Evolutionary conservation across 2,797 vertebrate genomes (phyloP).

Genomic region (Esox lucius): DNA sequence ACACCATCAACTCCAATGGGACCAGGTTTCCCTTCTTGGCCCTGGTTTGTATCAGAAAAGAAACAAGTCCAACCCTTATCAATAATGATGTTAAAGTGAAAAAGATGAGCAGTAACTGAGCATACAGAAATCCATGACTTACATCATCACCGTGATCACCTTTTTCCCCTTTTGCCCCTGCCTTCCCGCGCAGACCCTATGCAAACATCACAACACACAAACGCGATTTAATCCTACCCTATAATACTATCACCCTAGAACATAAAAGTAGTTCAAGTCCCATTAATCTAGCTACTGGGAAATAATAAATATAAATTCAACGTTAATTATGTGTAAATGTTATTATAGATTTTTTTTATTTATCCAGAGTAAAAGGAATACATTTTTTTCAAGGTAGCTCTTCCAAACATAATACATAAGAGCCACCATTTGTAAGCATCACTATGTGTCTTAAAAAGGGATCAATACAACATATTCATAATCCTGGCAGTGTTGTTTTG

Average conservation of each 20-base stretch:
- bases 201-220: slow-evolving; percentile 4
- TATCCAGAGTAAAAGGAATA: not conserved
- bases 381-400: not conserved
- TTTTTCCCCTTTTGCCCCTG: slow-evolving; percentile 81
- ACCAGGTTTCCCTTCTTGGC: slow-evolving; percentile 81
- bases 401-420: not conserved
- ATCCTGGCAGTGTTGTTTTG: not conserved
- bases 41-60: slow-evolving; percentile 60
- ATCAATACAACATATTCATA: not conserved
- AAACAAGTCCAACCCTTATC: not conserved
- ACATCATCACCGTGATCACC: slow-evolving; percentile 79
- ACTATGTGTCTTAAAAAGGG: not conserved
- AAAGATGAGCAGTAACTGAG: not conserved
- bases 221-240: not conserved
- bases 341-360: not conserved
- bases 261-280: not conserved
- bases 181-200: slow-evolving; percentile 86
- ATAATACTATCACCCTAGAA: not conserved
- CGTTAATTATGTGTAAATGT: not conserved
- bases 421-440: not conserved
- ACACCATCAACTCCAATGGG: slow-evolving; percentile 81
- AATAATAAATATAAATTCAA: not conserved
- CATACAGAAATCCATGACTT: slow-evolving; percentile 55
- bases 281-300: not conserved
- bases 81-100: not conserved